Base-by-base conservation (phyloP, 2,113 vertebrate species). In the Nothoprocta pentlandii region DNA sequence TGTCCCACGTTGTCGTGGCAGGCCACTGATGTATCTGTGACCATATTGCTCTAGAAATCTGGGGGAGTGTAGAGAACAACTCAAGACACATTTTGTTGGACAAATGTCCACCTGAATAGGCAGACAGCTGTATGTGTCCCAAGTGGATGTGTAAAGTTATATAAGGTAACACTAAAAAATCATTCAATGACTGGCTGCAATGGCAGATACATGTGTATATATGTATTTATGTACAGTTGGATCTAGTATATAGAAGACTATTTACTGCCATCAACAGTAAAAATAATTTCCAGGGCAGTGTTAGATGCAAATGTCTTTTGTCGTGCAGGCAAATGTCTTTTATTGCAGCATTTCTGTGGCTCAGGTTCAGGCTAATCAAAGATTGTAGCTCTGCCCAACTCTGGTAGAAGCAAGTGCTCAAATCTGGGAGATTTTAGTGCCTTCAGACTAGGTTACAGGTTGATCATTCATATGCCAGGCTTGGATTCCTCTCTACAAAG, bases 341-440 rank as follows among this genome's bases (percentile, higher is more conserved):
- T 49, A 49, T 21, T 9, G 2, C 2, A n/a, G 63, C 16, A 61
- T 12, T 10, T 15, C 46, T 47, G 20, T 70, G 56, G 3, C 28
- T 64, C 56, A 21, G 51, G 42, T 49, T 78, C 28, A 3, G 46
- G 5, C 2, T 16, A 3, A 36, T 64, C 5, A 61, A 54, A 28
- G 23, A 7, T 1, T 39, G 20, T 41, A 46, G 44, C 83, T 53
- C 34, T 36, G 20, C 30, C 9, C 10, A 47, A 41, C 36, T 58
- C 16, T 0, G 0, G 15, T 5, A 54, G 21, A n/a, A 49, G 28
- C 2, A 7, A 70, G n/a, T n/a, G 56, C 8, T 61, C 39, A 76
- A 61, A 36, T 61, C 12, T 54, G 14, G 16, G 64, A 4, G 14
- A 67, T 46, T 69, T 49, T 41, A 71, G 22, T 61, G 34, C 22